Evolutionary conservation across 2,797 vertebrate genomes (phyloP).

Genomic region (Pangasius sanitwongsei): DNA sequence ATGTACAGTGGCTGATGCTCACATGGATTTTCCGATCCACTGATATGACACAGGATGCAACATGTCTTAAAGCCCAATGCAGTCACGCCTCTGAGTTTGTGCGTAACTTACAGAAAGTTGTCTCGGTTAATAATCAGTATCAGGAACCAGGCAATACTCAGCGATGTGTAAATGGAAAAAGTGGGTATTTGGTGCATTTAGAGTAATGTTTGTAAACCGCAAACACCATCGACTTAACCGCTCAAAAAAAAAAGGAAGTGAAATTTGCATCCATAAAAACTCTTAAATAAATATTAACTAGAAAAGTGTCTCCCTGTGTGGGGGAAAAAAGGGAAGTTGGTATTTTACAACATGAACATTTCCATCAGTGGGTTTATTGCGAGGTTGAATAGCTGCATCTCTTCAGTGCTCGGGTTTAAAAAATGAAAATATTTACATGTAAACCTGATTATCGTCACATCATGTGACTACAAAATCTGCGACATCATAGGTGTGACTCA

Average conservation of each 20-base stretch:
- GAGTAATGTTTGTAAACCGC: background rate
- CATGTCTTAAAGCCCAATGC: background rate
- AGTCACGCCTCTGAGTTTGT: background rate
- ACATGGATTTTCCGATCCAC: background rate
- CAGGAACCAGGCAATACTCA: background rate
- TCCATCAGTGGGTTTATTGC: background rate
- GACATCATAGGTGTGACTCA: background rate
- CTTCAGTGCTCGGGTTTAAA: background rate
- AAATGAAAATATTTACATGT: background rate
- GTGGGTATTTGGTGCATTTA: background rate
- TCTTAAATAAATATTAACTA: background rate
- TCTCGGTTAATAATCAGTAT: background rate
- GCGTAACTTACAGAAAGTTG: background rate
- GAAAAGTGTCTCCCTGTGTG: background rate
- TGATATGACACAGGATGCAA: background rate
- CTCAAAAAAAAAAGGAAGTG: background rate
- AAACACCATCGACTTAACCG: too few species aligned
- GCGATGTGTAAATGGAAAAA: background rate
- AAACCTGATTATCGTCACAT: background rate
- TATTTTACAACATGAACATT: background rate
- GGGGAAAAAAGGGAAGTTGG: background rate
- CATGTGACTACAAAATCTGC: background rate
- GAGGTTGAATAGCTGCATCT: background rate
- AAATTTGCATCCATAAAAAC: background rate
- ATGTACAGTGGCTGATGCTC: background rate